Conservation (phyloP, 2,113 vertebrate species). For the Mastomys coucha region DNA sequence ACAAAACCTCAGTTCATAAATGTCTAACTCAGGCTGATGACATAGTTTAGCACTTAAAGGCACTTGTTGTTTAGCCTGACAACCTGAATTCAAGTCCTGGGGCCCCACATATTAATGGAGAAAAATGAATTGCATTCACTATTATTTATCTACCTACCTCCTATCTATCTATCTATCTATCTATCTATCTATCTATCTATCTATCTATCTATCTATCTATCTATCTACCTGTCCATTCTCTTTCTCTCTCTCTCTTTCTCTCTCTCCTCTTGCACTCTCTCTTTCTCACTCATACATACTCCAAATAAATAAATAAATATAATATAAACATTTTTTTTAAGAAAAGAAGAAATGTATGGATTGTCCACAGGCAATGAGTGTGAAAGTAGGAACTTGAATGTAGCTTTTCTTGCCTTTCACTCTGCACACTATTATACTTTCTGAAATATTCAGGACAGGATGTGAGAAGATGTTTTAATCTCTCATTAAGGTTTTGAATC, state of each 20-base stretch:
- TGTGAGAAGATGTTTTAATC: not conserved
- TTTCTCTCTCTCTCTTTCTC: too few relatives aligned
- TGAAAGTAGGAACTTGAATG: not conserved
- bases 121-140: not conserved
- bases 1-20: slow-evolving; percentile 48
- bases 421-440: not conserved
- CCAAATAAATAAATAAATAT: not conserved
- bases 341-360: not conserved
- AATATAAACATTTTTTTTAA: slow-evolving; percentile 49
- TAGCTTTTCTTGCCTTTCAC: not conserved
- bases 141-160: not conserved
- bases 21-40: not conserved
- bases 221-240: too few relatives aligned
- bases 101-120: not conserved
- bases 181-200: not conserved
- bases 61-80: not conserved
- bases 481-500: not conserved
- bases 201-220: not conserved
- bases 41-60: not conserved
- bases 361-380: slow-evolving; percentile 23
- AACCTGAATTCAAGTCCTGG: not conserved
- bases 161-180: not conserved
- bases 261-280: too few relatives aligned
- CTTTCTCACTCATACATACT: not conserved
- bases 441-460: not conserved